These are phyloP conservation scores for Nycticebus coucang DNA, from an alignment of 2,113 vertebrate genomes.

Conservation along the genomic window DNA sequence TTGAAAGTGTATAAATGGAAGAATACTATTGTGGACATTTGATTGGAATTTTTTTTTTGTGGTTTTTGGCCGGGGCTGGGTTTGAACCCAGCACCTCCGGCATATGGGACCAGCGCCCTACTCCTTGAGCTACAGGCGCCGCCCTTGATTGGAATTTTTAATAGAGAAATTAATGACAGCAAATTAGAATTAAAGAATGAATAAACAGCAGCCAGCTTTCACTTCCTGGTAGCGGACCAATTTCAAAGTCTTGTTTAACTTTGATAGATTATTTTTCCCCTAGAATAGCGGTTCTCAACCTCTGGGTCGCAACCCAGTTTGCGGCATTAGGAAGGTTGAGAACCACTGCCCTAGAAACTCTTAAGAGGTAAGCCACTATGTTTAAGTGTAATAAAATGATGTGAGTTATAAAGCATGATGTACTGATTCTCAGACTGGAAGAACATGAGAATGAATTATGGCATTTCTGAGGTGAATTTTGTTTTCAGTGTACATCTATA, in stretches of 20 bases:
- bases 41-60: background rate
- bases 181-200: conserved; percentile 23
- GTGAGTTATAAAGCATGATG: background rate
- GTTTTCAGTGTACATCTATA: background rate
- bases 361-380: background rate
- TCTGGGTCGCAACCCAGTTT: too few relatives aligned
- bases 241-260: conserved; percentile 42
- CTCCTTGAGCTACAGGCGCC: too few relatives aligned
- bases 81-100: too few relatives aligned
- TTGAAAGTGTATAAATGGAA: background rate
- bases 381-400: background rate
- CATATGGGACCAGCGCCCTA: too few relatives aligned
- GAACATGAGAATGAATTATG: background rate
- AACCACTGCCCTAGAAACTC: background rate
- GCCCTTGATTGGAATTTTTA: conserved; percentile 25
- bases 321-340: too few relatives aligned
- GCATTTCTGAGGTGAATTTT: conserved; percentile 39
- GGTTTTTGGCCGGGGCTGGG: too few relatives aligned
- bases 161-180: conserved; percentile 30
- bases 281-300: too few relatives aligned
- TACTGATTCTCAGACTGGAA: background rate
- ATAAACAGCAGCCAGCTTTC: background rate
- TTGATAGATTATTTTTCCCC: background rate
- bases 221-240: background rate
- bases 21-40: conserved; percentile 24